Conservation (phyloP, 2,797 vertebrate species). For the Acipenser oxyrinchus region DNA sequence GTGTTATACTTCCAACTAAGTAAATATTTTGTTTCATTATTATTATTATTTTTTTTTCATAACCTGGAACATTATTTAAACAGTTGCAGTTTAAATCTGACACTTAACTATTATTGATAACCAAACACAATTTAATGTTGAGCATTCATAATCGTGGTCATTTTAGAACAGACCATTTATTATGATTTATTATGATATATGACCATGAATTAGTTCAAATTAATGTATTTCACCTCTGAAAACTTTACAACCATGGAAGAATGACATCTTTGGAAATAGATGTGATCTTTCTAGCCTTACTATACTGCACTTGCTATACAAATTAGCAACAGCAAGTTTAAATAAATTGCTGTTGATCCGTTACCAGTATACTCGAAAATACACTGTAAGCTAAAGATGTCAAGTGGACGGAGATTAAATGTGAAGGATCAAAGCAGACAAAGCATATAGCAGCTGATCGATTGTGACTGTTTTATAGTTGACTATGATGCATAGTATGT, state of each 20-base stretch:
- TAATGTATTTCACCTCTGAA: conserved; percentile 2
- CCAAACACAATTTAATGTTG: too few species aligned
- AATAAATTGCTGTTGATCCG: conserved; percentile 2
- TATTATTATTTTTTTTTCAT: too few species aligned
- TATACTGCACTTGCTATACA: too few species aligned
- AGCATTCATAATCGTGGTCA: too few species aligned
- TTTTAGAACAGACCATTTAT: too few species aligned
- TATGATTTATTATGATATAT: not conserved
- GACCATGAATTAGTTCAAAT: not conserved
- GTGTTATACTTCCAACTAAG: too few species aligned
- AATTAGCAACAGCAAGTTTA: not conserved
- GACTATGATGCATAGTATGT: conserved; percentile 73
- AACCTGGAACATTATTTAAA: too few species aligned
- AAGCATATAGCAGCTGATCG: conserved; percentile 60
- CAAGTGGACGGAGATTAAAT: conserved; percentile 57
- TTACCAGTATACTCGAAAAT: conserved; percentile 37
- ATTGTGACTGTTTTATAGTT: conserved; percentile 75
- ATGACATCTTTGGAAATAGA: conserved; percentile 1
- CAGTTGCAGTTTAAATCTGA: too few species aligned
- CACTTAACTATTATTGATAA: too few species aligned
- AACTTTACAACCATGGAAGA: not conserved
- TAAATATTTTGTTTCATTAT: too few species aligned
- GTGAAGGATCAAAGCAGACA: conserved; percentile 57
- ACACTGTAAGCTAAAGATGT: conserved; percentile 50
- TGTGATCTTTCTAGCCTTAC: not conserved